These are phyloP conservation scores for Troides aeacus DNA, from an alignment of 2,888 invertebrate genomes.

Conservation along the genomic window DNA sequence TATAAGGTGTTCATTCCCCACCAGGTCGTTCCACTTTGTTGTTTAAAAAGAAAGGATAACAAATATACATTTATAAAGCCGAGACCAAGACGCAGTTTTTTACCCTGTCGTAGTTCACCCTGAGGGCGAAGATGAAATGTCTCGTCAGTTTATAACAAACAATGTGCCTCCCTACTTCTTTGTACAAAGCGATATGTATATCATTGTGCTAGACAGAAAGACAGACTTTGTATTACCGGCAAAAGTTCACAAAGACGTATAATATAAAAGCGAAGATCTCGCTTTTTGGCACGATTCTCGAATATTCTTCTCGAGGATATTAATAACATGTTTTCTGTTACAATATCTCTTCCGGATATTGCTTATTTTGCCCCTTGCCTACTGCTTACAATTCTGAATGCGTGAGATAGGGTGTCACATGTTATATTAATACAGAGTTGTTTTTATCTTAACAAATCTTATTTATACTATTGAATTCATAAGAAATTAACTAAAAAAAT, in stretches of 20 bases:
- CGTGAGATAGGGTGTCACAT: not conserved
- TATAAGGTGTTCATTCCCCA: not conserved
- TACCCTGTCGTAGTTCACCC: not conserved
- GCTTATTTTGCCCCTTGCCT: not conserved
- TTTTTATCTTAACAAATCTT: no score
- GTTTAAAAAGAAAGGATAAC: not conserved
- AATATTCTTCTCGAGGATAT: constrained; percentile 3
- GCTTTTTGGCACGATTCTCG: constrained; percentile 2
- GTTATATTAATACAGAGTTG: not conserved
- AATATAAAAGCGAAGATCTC: not conserved
- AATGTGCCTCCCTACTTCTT: not conserved
- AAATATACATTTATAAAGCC: not conserved
- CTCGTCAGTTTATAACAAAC: not conserved
- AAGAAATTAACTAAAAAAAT: not conserved
- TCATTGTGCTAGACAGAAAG: not conserved
- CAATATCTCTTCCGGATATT: constrained; percentile 1
- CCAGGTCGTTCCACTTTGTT: not conserved
- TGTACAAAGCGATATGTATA: no score
- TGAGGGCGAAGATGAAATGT: not conserved
- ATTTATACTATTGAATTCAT: not conserved
- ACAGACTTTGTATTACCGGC: not conserved
- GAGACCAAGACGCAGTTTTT: not conserved
- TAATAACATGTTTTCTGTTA: constrained; percentile 13
- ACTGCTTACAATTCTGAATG: not conserved
- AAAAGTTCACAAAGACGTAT: no score